A percentile compares a stretch with the other conserved stretches of the same genome.
These are phyloP conservation scores for Pycnonotus jocosus DNA, from an alignment of 2,113 vertebrate genomes.

Conservation along the genomic window DNA sequence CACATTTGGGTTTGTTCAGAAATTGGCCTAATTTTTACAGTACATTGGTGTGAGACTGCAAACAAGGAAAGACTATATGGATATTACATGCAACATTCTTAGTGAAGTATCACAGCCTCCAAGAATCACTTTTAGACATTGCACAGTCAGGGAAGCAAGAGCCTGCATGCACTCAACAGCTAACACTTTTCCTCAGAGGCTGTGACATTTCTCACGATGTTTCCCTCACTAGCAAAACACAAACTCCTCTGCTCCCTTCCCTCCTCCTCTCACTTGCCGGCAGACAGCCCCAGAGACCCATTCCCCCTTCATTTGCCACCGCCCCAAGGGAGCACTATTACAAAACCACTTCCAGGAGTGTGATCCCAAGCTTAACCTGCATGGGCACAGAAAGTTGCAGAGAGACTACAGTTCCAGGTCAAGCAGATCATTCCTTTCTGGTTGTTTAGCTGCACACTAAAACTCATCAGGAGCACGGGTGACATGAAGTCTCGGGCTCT, in stretches of 20 bases:
- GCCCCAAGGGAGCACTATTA: background rate
- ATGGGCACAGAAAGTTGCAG: rapidly evolving
- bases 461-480: background rate
- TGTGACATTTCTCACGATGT: background rate
- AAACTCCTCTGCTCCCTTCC: background rate
- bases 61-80: background rate
- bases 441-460: background rate
- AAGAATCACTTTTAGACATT: background rate
- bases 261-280: background rate
- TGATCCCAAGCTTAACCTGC: background rate
- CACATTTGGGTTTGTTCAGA: slow-evolving; percentile 51
- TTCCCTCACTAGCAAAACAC: background rate
- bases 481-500: background rate
- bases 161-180: background rate
- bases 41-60: background rate
- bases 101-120: background rate
- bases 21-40: slow-evolving; percentile 24
- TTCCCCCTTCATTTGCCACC: background rate
- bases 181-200: background rate
- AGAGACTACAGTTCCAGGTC: background rate
- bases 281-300: background rate
- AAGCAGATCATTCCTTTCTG: background rate
- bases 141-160: background rate
- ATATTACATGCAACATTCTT: background rate
- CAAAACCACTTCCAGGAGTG: background rate